Evolutionary conservation across 2,888 invertebrate species (phyloP).

Genomic region (Metalampra italica): DNA sequence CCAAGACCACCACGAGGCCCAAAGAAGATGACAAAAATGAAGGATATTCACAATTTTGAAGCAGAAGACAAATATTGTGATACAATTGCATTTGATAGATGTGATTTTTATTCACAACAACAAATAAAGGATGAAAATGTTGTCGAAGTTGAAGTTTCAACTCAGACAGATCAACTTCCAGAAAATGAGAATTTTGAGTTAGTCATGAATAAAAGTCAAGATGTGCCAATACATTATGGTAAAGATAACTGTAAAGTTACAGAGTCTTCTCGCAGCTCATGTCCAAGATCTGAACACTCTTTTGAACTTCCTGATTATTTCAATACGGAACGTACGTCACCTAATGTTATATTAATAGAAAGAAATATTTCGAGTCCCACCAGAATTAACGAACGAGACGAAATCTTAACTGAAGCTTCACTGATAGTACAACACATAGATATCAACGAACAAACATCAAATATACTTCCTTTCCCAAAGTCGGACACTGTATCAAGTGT

Average conservation of each 20-base stretch:
- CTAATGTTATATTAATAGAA: slow-evolving; percentile 80
- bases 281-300: slow-evolving; percentile 77
- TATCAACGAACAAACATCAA: slow-evolving; percentile 67
- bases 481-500: slow-evolving; percentile 35
- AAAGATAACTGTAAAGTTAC: slow-evolving; percentile 68
- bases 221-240: slow-evolving; percentile 67
- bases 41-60: slow-evolving; percentile 28
- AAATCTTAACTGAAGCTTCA: slow-evolving; percentile 82
- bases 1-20: slow-evolving; percentile 88
- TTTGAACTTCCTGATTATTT: slow-evolving; percentile 76
- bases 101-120: slow-evolving; percentile 25
- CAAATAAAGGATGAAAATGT: slow-evolving; percentile 45
- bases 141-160: slow-evolving; percentile 86
- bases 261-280: slow-evolving; percentile 67
- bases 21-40: slow-evolving; percentile 53
- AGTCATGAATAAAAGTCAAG: slow-evolving; percentile 66
- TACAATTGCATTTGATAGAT: slow-evolving; percentile 25
- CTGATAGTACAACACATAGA: slow-evolving; percentile 82
- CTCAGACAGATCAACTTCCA: slow-evolving; percentile 91
- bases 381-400: slow-evolving; percentile 77
- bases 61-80: slow-evolving; percentile 15
- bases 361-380: slow-evolving; percentile 80
- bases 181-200: slow-evolving; percentile 86
- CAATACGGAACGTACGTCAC: slow-evolving; percentile 78
- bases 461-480: slow-evolving; percentile 66